Base-by-base conservation (phyloP, 2,797 vertebrate genomes). In the Enteromius paludinosus region DNA sequence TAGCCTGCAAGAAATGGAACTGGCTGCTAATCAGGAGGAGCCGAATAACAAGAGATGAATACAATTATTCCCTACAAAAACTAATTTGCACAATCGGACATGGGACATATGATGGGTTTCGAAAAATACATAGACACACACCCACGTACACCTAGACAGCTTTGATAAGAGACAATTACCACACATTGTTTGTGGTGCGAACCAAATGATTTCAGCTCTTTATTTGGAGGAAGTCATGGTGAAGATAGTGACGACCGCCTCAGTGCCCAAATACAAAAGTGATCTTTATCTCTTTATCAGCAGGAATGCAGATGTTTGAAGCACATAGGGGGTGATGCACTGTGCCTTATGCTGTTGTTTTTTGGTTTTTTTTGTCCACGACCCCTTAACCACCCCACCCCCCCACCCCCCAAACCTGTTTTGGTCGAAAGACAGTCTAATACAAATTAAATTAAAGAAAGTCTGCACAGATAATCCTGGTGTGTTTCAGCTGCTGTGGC, bases 381-480 rank as follows among this genome's bases (percentile, higher is more conserved):
- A 85, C 89, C 86, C 25, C 47, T 47, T 38, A 35, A 35, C 2
- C 65, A 17, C 43, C 54, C 49, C n/a, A 28, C 70, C 78, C 45
- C 56, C 59, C 43, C 62, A 17, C 49, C 70, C 78, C 47, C 54
- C 49, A 92, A 89, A 83, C 76, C 89, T 90, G 90, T 92, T 93
- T 92, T 86, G 86, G 91, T 92, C 90, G 87, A 91, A 93, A 93
- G 91, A 91, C 79, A 28, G 81, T 84, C 88, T 91, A 92, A 92
- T 92, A 91, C 92, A 94, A 95, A 94, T 95, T 93, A 93, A 95
- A 95, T 94, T 93, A 95, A 93, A 93, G 91, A 85, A 93, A 93
- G 91, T 91, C 92, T 86, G 87, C 87, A 87, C 74, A 72, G 91
- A 88, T 95, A 93, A 95, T 95, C 94, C 93, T 90, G 92, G 86